Percentiles rank a stretch among this genome's conserved stretches.
Evolutionary conservation across 2,113 vertebrate genomes (phyloP).

Genomic region (Leptobrachium leishanense): DNA sequence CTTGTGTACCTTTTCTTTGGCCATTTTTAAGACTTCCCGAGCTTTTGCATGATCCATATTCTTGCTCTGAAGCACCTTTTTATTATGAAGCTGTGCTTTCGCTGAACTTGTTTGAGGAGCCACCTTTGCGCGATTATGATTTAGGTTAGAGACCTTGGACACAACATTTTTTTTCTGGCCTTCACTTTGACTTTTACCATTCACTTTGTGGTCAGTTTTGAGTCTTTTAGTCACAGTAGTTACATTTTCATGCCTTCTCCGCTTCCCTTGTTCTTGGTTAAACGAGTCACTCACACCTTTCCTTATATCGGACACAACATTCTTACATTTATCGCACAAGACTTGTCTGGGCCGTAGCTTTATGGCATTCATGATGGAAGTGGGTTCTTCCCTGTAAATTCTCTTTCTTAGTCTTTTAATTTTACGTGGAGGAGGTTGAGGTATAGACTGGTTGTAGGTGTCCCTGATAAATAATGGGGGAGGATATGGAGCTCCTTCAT

Average conservation of each 20-base stretch:
- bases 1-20: slow-evolving; percentile 84
- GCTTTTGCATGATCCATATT: slow-evolving; percentile 86
- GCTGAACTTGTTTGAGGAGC: slow-evolving; percentile 71
- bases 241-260: slow-evolving; percentile 76
- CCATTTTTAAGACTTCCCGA: slow-evolving; percentile 85
- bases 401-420: slow-evolving; percentile 93
- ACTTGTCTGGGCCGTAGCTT: slow-evolving; percentile 94
- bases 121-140: slow-evolving; percentile 74
- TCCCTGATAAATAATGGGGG: slow-evolving; percentile 98
- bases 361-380: slow-evolving; percentile 97
- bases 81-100: slow-evolving; percentile 81
- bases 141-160: slow-evolving; percentile 74
- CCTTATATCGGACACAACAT: slow-evolving; percentile 78
- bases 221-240: slow-evolving; percentile 86
- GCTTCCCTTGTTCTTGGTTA: slow-evolving; percentile 82
- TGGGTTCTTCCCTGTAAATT: slow-evolving; percentile 94
- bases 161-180: slow-evolving; percentile 78
- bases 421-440: slow-evolving; percentile 95
- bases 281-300: slow-evolving; percentile 79
- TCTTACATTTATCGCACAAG: slow-evolving; percentile 96
- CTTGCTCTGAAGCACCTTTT: slow-evolving; percentile 90
- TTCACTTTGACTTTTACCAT: slow-evolving; percentile 77
- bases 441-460: slow-evolving; percentile 97
- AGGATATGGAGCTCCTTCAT: slow-evolving; percentile 92
- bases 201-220: slow-evolving; percentile 81